Conservation (phyloP, 2,888 invertebrate species). For the Acrocyrtus sp. region DNA sequence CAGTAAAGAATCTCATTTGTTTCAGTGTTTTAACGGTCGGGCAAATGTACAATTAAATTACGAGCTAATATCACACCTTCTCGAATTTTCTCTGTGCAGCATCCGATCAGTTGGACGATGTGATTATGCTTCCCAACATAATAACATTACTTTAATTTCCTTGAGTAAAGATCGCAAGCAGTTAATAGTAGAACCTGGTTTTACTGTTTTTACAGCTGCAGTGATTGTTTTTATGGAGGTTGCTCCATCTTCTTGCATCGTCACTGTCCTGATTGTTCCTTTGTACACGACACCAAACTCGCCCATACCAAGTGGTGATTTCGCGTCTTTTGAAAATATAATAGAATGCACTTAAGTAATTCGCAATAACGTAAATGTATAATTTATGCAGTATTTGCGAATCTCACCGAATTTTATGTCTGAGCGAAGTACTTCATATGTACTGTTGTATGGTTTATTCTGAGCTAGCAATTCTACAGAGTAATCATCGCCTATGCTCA, state of each 20-base stretch:
- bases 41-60: not conserved
- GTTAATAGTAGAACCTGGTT: not conserved
- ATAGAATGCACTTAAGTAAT: not conserved
- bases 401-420: slow-evolving; percentile 15
- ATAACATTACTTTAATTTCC: slow-evolving; percentile 45
- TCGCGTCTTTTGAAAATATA: slow-evolving; percentile 21
- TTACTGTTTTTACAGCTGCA: slow-evolving; percentile 44
- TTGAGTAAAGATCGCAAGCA: slow-evolving; percentile 26
- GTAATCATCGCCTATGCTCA: too few species aligned
- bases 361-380: not conserved
- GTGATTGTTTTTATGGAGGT: not conserved
- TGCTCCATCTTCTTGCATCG: not conserved
- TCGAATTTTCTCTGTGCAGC: slow-evolving; percentile 37
- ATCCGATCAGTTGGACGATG: slow-evolving; percentile 32
- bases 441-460: slow-evolving; percentile 31
- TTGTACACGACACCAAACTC: slow-evolving; percentile 43
- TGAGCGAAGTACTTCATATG: slow-evolving; percentile 28
- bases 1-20: not conserved
- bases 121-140: slow-evolving; percentile 34
- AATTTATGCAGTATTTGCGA: not conserved
- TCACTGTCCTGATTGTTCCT: slow-evolving; percentile 11
- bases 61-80: slow-evolving; percentile 5
- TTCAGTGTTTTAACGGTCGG: not conserved
- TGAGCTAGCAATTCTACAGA: slow-evolving; percentile 23
- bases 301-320: slow-evolving; percentile 18